Percentiles rank a stretch among this genome's conserved stretches.
Conservation (phyloP, 2,888 invertebrate species). For the Nomada ferruginata region DNA sequence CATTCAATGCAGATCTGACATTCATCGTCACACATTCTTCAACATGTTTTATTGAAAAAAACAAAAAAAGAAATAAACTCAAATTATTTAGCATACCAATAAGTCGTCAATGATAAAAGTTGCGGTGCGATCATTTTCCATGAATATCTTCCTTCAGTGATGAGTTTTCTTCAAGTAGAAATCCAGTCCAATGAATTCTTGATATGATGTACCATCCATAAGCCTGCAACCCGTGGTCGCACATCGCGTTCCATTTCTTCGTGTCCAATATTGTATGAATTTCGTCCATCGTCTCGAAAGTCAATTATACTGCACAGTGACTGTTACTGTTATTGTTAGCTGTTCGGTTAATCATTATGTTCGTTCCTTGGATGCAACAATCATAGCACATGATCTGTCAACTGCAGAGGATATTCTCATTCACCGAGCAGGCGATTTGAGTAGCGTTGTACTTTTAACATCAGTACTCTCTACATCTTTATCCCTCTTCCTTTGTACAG, state of each 20-base stretch:
- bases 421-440: conserved; percentile 47
- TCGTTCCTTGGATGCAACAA: neutral
- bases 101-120: neutral
- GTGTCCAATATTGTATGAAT: no score
- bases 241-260: neutral
- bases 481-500: conserved; percentile 41
- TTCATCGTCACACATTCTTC: neutral
- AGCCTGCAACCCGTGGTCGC: neutral
- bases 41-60: neutral
- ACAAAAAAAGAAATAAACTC: neutral
- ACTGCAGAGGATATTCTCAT: conserved; percentile 18
- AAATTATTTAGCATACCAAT: conserved; percentile 32
- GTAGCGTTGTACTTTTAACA: conserved; percentile 74
- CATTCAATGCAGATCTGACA: neutral
- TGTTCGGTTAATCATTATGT: neutral
- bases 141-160: neutral
- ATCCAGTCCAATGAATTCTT: neutral
- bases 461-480: conserved; percentile 75
- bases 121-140: neutral
- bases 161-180: neutral
- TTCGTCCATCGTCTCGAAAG: no score
- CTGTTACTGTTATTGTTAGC: neutral
- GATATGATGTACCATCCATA: neutral
- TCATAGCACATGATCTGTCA: conserved; percentile 4
- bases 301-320: no score